Evolutionary conservation across 2,113 vertebrate species (phyloP), one percentile per base, ranked within the genome.

Genomic region (Grus americana): DNA sequence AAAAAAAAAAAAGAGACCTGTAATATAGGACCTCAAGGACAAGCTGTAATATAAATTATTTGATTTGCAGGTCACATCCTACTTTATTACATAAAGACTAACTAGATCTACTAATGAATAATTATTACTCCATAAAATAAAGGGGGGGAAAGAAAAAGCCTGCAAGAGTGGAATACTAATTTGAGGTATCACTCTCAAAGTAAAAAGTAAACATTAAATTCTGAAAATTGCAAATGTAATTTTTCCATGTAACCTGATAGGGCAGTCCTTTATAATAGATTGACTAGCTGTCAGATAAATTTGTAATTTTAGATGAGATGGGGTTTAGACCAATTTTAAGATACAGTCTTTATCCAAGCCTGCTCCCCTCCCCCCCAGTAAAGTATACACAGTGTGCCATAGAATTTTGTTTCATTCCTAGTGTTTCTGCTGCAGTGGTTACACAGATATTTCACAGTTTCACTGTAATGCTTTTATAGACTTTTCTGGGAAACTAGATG

Each of bases 41-140:
- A 86, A 96, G 83, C 95, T 97, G 94, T 95, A 97, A 90, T 96
- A 97, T 98, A 97, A 96, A 96, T 96, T 97, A 97, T 97, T 98
- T 97, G 97, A 98, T 98, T 98, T 97, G 94, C 98, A 98, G 97
- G 96, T 97, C 98, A 98, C 98, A 98, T 98, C 97, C 92, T 96
- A 82, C 97, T 98, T 98, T 98, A 98, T 98, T 97, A 97, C 96
- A 97, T 94, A 97, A 98, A 97, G 98, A 97, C 95, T 98, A 98
- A 97, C 80, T 97, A 97, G 97, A 97, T 96, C 97, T 96, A 97
- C 97, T 98, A 98, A 98, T 98, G 98, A 98, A 98, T 98, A 98
- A 98, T 98, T 98, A 98, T 98, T 97, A 98, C 97, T 97, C 97
- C 95, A 98, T 98, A 98, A 98, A 98, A 98, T 97, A 98, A 96